These are phyloP conservation scores for Caenorhabditis sp. DNA, from an alignment of 2,888 invertebrate genomes.

Conservation along the genomic window DNA sequence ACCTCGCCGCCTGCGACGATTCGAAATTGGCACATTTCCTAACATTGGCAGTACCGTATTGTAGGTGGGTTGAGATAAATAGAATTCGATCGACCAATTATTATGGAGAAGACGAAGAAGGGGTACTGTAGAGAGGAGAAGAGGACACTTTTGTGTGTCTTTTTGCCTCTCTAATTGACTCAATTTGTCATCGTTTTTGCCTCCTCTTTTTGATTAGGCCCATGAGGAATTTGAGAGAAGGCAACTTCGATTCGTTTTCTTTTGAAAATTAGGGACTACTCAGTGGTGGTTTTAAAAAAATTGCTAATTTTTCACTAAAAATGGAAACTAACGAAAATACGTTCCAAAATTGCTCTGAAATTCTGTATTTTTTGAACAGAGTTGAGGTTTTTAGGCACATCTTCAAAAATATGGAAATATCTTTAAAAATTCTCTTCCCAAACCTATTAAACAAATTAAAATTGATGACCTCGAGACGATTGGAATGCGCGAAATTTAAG, in stretches of 20 bases:
- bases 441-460: too few species aligned
- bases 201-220: slow-evolving; percentile 35
- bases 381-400: too few species aligned
- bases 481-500: slow-evolving; percentile 21
- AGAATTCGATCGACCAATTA: neutral
- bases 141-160: neutral
- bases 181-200: slow-evolving; percentile 16
- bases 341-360: too few species aligned
- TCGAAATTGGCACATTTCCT: slow-evolving; percentile 43
- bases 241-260: neutral
- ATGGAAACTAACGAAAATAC: too few species aligned
- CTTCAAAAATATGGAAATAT: too few species aligned
- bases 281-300: slow-evolving; percentile 8
- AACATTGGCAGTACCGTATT: slow-evolving; percentile 49
- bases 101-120: neutral
- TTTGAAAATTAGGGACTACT: neutral
- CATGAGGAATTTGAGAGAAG: slow-evolving; percentile 6
- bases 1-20: slow-evolving; percentile 31
- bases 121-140: slow-evolving; percentile 20
- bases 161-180: slow-evolving; percentile 23
- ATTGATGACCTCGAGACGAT: neutral
- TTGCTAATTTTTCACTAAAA: neutral
- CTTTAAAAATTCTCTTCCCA: too few species aligned
- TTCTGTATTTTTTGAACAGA: too few species aligned
- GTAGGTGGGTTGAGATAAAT: slow-evolving; percentile 44